Conservation (phyloP, 1,140 invertebrate genomes). For the Neoseiulus cucumeris region DNA sequence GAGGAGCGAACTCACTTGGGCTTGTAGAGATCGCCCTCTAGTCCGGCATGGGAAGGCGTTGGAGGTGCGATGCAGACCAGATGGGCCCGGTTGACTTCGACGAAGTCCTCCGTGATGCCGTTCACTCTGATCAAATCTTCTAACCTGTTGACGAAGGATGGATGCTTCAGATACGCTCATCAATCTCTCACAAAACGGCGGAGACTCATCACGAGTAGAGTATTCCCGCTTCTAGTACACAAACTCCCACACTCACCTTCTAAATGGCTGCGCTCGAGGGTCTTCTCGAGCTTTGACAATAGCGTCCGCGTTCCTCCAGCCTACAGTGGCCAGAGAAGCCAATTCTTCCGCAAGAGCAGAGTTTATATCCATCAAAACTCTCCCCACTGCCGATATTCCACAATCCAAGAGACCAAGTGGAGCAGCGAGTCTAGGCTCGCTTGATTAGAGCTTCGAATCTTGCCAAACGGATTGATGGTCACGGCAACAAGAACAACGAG, state of each 20-base stretch:
- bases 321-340: not conserved
- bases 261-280: not conserved
- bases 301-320: not conserved
- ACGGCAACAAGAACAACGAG: no score
- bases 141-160: not conserved
- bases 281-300: not conserved
- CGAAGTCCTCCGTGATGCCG: conserved; percentile 4
- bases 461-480: no score
- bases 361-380: conserved; percentile 4
- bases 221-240: no score
- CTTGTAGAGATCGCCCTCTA: no score
- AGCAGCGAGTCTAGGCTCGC: no score
- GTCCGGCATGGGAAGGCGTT: no score
- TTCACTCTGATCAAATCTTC: conserved; percentile 4
- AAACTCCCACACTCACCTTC: not conserved
- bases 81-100: conserved; percentile 10
- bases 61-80: not conserved
- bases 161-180: no score
- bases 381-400: no score
- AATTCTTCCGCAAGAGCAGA: not conserved
- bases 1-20: no score
- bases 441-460: no score
- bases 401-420: no score
- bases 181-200: no score
- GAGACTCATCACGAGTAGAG: not conserved